Percentiles rank a stretch among this genome's conserved stretches.
Evolutionary conservation across 2,113 vertebrate species (phyloP).

Genomic region (Sardina pilchardus): DNA sequence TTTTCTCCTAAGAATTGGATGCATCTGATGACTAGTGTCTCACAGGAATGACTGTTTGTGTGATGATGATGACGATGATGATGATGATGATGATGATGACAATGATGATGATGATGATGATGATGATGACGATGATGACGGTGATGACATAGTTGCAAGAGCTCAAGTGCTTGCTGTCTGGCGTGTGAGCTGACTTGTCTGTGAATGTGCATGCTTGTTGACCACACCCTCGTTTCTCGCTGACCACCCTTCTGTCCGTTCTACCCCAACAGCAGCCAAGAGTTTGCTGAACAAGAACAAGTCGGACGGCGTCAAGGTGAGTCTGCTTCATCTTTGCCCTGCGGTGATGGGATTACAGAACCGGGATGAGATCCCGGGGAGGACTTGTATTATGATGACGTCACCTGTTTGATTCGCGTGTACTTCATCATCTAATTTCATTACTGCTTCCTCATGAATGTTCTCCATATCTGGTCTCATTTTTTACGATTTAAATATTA

Average conservation of each 20-base stretch:
- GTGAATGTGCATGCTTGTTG: constrained; percentile 55
- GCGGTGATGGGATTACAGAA: neutral
- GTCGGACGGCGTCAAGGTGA: constrained; percentile 86
- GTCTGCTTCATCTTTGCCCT: constrained; percentile 40
- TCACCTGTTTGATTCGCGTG: neutral
- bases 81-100: neutral
- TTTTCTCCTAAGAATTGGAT: neutral
- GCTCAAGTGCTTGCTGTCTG: neutral
- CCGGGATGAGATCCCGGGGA: neutral
- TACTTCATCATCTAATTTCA: neutral
- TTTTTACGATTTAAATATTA: neutral
- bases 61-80: neutral
- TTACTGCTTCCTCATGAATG: neutral
- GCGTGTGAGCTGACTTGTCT: neutral
- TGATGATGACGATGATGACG: neutral
- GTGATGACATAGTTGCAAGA: neutral
- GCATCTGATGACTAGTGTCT: neutral
- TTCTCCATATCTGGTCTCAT: neutral
- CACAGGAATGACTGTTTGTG: neutral
- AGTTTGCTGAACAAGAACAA: constrained; percentile 87
- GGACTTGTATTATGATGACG: neutral
- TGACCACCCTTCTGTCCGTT: neutral
- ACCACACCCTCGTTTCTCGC: constrained; percentile 46
- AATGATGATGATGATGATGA: neutral
- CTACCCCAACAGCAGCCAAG: constrained; percentile 70